Conservation (phyloP, 1,140 invertebrate genomes). For the Pachypsylla venusta region DNA sequence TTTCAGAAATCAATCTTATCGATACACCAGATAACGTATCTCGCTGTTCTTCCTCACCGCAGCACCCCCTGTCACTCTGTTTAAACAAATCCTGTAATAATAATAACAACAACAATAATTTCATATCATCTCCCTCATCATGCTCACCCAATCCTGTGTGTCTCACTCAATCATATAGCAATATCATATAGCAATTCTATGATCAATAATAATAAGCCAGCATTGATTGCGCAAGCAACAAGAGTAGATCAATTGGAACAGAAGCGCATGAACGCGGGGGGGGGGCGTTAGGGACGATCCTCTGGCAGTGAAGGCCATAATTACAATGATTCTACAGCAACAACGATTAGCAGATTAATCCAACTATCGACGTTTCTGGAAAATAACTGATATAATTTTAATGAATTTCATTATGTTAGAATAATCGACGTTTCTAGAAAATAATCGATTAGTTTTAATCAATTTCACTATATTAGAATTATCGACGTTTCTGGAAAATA, state of each 20-base stretch:
- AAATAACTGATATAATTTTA: too few species aligned
- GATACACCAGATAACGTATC: background rate
- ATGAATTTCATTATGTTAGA: too few species aligned
- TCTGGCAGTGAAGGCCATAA: too few species aligned
- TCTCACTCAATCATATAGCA: background rate
- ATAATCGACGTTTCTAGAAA: too few species aligned
- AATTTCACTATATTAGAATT: too few species aligned
- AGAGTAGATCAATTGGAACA: background rate
- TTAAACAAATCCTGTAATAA: background rate
- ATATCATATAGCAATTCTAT: background rate
- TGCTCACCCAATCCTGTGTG: background rate
- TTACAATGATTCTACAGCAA: too few species aligned
- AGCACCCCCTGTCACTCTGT: conserved; percentile 2
- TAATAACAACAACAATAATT: background rate
- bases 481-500: too few species aligned
- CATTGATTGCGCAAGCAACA: background rate
- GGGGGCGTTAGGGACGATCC: background rate
- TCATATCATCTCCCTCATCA: background rate
- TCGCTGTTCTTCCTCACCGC: background rate
- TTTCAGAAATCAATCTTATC: too few species aligned
- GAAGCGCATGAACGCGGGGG: background rate
- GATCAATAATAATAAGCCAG: background rate
- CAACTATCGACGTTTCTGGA: too few species aligned
- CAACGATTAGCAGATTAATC: too few species aligned
- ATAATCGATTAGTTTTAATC: too few species aligned